Conservation (phyloP, 1,140 invertebrate species). For the Solen grandis region DNA sequence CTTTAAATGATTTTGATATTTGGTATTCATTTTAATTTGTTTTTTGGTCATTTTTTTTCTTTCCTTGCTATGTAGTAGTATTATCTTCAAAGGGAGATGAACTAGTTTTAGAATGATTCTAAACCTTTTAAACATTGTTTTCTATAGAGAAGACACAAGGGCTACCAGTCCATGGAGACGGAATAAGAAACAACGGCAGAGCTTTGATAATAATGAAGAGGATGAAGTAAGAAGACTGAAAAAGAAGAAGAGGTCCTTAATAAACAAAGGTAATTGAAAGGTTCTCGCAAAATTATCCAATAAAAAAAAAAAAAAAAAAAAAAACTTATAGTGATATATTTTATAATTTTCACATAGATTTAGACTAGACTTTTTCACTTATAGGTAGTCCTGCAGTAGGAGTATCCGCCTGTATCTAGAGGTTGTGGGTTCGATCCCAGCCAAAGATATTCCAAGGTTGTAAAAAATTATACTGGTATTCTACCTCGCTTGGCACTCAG, state of each 20-base stretch:
- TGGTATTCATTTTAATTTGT: background rate
- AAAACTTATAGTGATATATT: background rate
- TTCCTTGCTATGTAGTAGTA: background rate
- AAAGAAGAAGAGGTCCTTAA: no score
- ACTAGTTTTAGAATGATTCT: background rate
- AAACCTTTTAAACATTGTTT: no score
- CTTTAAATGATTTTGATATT: background rate
- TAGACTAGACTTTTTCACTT: no score
- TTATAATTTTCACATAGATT: background rate
- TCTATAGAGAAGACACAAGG: background rate
- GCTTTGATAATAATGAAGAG: constrained; percentile 31
- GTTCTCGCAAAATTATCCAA: no score
- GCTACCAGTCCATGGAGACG: background rate
- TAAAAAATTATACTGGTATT: no score
- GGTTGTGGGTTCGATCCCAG: no score
- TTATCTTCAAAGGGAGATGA: background rate
- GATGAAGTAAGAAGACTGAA: constrained; percentile 29
- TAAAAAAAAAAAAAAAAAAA: constrained; percentile 32
- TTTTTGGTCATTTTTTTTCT: background rate
- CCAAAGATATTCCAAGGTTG: no score
- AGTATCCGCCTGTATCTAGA: no score
- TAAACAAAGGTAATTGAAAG: no score
- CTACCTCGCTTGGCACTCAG: no score
- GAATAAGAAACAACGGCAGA: constrained; percentile 10
- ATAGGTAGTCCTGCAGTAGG: no score